Base-by-base conservation (phyloP, 2,797 vertebrate species). In the Myotis pilosus region DNA sequence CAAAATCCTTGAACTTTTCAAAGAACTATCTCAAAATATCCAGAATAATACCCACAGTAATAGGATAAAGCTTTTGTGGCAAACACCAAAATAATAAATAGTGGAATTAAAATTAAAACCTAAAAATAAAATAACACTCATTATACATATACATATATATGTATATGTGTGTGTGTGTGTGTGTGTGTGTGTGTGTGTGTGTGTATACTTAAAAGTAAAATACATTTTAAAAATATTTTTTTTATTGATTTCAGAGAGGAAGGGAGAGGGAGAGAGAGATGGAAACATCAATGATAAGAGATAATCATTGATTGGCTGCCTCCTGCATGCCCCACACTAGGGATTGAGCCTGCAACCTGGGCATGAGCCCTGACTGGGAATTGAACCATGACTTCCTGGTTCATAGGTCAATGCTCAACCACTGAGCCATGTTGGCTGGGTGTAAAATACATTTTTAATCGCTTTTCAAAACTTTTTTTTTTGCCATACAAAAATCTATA, bases 11-110 rank as follows among this genome's bases (percentile, higher is more conserved):
- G 16, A 88, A 62, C 13, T 62, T 62, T 30, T 62, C 60, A 62
- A 57, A 57, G 22, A 83, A 62, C 60, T 80, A 22, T 51, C 33
- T 16, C 7, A 28, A 85, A 90, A 93, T 49, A 95, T 62, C 5
- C 30, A 89, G n/a, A 92, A 60, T 83, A 55, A 87, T 92, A 95
- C 22, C 15, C 15, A 94, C 11, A 87, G 60, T 38, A 47, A 72
- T 3, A 92, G n/a, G 68, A 33, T 25, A 86, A 33, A 71, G n/a
- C 53, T 57, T 91, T 78, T 16, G 90, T 72, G 55, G 23, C 36
- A 90, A 93, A 94, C 22, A 87, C 57, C 57, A 93, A 69, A 36
- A 60, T 66, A 78, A 75, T 41, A 75, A 93, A 75, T 19, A 89
- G 11, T 72, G 51, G 22, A 75, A 55, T 25, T 19, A 71, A 41